Evolutionary conservation across 2,888 invertebrate species (phyloP), one percentile per base, ranked within the genome.

Genomic region (Microplitis manilae): DNA sequence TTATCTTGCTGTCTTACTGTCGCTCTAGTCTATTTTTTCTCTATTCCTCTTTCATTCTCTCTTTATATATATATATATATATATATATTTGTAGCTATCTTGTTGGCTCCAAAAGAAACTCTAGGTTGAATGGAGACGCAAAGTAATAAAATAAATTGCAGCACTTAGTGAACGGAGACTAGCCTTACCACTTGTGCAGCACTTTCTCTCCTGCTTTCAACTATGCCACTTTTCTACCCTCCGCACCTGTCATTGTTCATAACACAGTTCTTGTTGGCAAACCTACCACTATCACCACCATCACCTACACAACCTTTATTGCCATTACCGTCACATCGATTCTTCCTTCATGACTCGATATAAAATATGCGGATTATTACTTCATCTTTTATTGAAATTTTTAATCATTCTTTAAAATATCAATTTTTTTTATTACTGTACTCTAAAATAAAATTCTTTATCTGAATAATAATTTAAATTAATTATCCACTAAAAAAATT

Each of bases 71-170:
- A 50, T 50, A 50, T 7, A 50, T 9, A n/a, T n/a, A 9, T 7
- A 50, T 13, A 13, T 13, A 5, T 50, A 50, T 50, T 13, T 50
- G 50, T 50, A 50, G 8, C 13, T 50, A 30, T 30, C 30, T 30
- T 30, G 13, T 13, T 8, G 5, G 50, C 8, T 8, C 50, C 13
- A 13, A 50, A 13, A 50, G 50, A 50, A 50, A 50, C 9, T 50
- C 7, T 5, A 50, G 50, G 9, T 50, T 5, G 50, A 75, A 79
- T 76, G 64, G 76, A 80, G 76, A 81, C 78, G 78, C 76, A 80
- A 81, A 82, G 83, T 85, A 84, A 85, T 84, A 82, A 87, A 86
- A 86, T 86, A 86, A 86, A 87, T 87, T 84, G 84, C 83, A 81
- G 84, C 83, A 84, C 83, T 86, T 84, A 83, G 84, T 81, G 81